Evolutionary conservation across 1,140 invertebrate species (phyloP).

Genomic region (Euura saliciscinereae): DNA sequence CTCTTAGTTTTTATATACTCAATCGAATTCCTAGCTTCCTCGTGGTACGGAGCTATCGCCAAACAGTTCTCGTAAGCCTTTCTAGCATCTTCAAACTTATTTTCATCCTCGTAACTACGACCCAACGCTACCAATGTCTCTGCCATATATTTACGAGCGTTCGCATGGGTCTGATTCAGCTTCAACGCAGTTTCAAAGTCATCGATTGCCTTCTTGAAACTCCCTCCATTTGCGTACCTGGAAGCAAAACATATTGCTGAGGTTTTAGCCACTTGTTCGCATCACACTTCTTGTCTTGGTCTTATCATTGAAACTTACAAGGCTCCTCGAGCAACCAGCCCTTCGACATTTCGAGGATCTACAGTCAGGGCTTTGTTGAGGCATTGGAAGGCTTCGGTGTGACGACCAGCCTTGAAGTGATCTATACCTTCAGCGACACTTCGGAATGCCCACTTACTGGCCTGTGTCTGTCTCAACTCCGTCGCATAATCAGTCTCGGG

Average conservation of each 20-base stretch:
- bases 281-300: no score
- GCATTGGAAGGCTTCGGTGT: conserved; percentile 93
- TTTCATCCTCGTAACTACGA: conserved; percentile 83
- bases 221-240: conserved; percentile 91
- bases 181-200: conserved; percentile 92
- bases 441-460: conserved; percentile 90
- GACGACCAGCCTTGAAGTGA: conserved; percentile 89
- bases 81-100: conserved; percentile 83
- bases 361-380: conserved; percentile 92
- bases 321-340: conserved; percentile 89
- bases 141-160: conserved; percentile 92
- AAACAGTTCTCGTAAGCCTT: conserved; percentile 85
- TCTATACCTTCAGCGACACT: conserved; percentile 92
- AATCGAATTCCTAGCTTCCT: conserved; percentile 82
- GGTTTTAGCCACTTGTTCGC: background rate
- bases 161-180: conserved; percentile 87
- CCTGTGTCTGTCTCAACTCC: conserved; percentile 85
- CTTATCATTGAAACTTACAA: conserved; percentile 64
- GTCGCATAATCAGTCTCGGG: conserved; percentile 80
- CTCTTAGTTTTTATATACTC: conserved; percentile 77
- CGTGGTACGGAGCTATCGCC: conserved; percentile 79
- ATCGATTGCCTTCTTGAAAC: conserved; percentile 90
- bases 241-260: conserved; percentile 26
- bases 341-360: conserved; percentile 92
- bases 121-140: conserved; percentile 88